A percentile compares a stretch with the other conserved stretches of the same genome.
phyloP scores from a whole-genome alignment of 2,113 vertebrate genomes.

The Lophochroa leadbeateri region DNA sequence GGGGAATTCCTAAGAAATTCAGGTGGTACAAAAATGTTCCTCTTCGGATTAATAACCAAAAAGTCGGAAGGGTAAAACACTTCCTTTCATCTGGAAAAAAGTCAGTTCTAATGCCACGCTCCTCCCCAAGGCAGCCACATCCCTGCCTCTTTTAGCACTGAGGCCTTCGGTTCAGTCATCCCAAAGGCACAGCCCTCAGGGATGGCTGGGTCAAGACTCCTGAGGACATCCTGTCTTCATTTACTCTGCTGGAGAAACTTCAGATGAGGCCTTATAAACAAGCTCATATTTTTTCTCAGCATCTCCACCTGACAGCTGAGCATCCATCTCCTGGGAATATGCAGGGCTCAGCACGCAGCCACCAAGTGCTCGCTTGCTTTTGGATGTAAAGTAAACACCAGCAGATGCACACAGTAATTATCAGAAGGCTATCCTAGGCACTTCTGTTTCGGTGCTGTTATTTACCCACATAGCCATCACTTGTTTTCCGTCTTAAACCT shows the following conservation, averaged over 20 bases:
- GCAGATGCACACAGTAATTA: background rate
- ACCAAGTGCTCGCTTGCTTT: rapidly evolving
- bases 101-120: rapidly evolving
- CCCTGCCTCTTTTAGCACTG: rapidly evolving
- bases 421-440: background rate
- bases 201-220: background rate
- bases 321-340: background rate
- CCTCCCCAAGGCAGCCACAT: background rate
- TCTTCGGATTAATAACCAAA: rapidly evolving
- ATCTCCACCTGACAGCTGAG: background rate
- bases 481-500: background rate
- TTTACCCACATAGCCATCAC: rapidly evolving
- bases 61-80: rapidly evolving
- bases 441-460: background rate
- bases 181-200: background rate
- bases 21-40: background rate
- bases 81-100: background rate
- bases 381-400: background rate
- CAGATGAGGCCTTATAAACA: background rate
- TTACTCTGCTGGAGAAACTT: background rate
- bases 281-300: background rate
- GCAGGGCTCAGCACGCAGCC: rapidly evolving
- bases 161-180: rapidly evolving
- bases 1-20: background rate
- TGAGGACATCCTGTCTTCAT: background rate